A percentile compares a stretch with the other conserved stretches of the same genome.
phyloP scores from a whole-genome alignment of 2,888 invertebrate genomes.

The Cartodere bifasciata region DNA sequence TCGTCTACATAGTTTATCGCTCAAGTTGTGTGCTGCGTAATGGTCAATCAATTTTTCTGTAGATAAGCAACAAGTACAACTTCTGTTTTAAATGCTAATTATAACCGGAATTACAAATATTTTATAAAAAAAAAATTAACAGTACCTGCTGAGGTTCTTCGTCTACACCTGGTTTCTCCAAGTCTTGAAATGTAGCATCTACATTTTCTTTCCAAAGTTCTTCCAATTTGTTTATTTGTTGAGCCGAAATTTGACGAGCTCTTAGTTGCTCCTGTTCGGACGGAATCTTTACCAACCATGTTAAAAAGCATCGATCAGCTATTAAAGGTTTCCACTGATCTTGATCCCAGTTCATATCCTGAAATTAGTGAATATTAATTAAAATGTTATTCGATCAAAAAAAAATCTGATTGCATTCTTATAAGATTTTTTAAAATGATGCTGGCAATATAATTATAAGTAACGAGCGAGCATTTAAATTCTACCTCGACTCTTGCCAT shows the following conservation, averaged over 20 bases:
- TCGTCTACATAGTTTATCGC: too few relatives aligned
- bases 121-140: too few relatives aligned
- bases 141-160: conserved; percentile 90
- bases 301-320: conserved; percentile 87
- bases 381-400: too few relatives aligned
- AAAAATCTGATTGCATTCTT: not conserved
- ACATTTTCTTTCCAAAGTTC: conserved; percentile 98
- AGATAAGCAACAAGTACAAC: too few relatives aligned
- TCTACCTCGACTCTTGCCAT: too few relatives aligned
- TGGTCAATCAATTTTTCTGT: too few relatives aligned
- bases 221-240: conserved; percentile 95
- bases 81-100: too few relatives aligned
- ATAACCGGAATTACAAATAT: too few relatives aligned
- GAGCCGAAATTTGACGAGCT: conserved; percentile 92
- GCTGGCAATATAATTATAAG: too few relatives aligned
- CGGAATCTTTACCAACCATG: conserved; percentile 97
- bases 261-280: conserved; percentile 91
- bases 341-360: conserved; percentile 98
- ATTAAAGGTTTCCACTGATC: conserved; percentile 98
- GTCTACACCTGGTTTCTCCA: conserved; percentile 96
- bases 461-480: too few relatives aligned
- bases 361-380: too few relatives aligned
- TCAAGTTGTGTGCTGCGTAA: too few relatives aligned
- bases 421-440: not conserved
- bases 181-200: conserved; percentile 93